Base-by-base conservation (phyloP, 2,888 invertebrate species). In the Mechanitis messenoides region DNA sequence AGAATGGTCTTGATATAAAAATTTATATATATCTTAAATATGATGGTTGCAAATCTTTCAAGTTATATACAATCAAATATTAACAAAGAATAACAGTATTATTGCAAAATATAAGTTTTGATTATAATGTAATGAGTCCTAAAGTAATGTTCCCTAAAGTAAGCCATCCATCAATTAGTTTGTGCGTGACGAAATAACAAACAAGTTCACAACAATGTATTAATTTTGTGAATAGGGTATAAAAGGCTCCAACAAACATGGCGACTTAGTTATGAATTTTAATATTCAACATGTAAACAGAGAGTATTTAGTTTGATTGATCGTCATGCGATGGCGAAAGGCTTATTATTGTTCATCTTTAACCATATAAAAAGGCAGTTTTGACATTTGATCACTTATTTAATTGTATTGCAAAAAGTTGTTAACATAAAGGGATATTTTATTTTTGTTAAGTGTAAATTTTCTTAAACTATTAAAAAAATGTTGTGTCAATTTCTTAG, bases 171-270 rank as follows among this genome's bases (percentile, higher is more conserved):
- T 66, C 66, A 66, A 65, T 68, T 67, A 68, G 61, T 58, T 66
- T 68, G 69, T 69, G 77, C 76, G 76, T 76, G 72, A 69, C 63
- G 65, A 67, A 69, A 67, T 63, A 68, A 65, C 65, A 64, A 71
- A 67, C 70, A 67, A 65, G 61, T 60, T 64, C 56, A 63, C 55
- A 63, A 67, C 68, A 68, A 59, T 64, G 65, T 68, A 69, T 65
- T 67, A 65, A 67, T 67, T 62, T 67, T 65, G 59, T 64, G 63
- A 67, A 68, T 62, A 68, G 60, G 61, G 61, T 58, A 60, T 62
- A 64, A 68, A 68, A 62, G 68, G 68, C 68, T 68, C 53, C 46
- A 42, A 59, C 59, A 61, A 65, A 62, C 64, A 62, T 54, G 64
- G 58, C 58, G 62, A 57, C 60, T 59, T 60, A 62, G 61, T 60